Percentiles rank a stretch among this genome's conserved stretches.
Conservation (phyloP, 35 echinoderm and acorn worm species). For the Stichopus chloronotus region DNA sequence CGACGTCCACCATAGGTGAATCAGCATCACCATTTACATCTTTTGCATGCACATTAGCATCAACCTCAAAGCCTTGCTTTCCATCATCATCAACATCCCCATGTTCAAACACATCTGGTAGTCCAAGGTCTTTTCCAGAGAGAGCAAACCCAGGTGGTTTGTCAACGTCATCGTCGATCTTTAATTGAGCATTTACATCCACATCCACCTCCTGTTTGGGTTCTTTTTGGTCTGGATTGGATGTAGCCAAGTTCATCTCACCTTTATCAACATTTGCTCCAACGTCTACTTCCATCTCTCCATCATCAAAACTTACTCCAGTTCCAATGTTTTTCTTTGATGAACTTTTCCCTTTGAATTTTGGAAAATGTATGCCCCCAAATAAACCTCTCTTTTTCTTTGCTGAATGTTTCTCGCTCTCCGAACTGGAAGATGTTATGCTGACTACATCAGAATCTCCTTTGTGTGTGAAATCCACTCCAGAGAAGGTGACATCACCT, state of each 20-base stretch:
- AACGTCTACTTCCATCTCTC: background rate
- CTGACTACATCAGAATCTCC: constrained; percentile 7
- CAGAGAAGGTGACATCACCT: background rate
- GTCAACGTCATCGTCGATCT: background rate
- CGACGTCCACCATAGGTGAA: background rate
- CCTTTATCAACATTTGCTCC: background rate
- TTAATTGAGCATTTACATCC: background rate
- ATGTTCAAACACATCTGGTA: background rate
- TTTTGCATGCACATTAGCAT: background rate
- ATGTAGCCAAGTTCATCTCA: background rate
- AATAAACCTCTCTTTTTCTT: constrained; percentile 49
- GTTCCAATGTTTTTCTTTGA: background rate
- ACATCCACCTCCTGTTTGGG: background rate
- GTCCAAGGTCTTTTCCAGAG: background rate
- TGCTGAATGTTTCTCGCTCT: background rate
- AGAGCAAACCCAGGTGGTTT: background rate
- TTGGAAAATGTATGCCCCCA: constrained; percentile 28
- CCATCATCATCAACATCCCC: background rate
- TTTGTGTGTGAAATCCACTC: background rate
- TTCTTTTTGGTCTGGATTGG: background rate
- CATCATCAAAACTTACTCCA: background rate
- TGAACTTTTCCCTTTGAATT: constrained; percentile 26
- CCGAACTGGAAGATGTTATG: constrained; percentile 31
- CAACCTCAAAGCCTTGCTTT: background rate
- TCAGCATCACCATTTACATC: background rate